Percentiles rank a stretch among this genome's conserved stretches.
Conservation (phyloP, 2,113 vertebrate genomes). For the Callospermophilus lateralis region DNA sequence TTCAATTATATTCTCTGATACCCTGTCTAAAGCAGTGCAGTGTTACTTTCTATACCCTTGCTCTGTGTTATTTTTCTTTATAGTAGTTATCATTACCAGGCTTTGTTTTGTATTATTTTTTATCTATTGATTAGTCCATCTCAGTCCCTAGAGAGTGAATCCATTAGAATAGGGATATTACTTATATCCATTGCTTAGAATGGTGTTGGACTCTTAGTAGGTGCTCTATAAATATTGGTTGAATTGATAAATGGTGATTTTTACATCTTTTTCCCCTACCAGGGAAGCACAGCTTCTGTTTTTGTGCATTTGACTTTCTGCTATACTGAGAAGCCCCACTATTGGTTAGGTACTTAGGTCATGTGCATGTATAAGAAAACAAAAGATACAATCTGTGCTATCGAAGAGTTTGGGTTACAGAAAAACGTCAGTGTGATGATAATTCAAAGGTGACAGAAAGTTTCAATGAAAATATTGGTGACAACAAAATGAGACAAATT, state of each 20-base stretch:
- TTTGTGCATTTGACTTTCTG: constrained; percentile 36
- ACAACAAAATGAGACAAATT: neutral
- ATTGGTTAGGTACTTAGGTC: constrained; percentile 34
- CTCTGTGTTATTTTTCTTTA: neutral
- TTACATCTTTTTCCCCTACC: constrained; percentile 18
- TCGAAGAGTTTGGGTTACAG: constrained; percentile 8
- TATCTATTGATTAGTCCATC: neutral
- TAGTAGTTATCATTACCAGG: neutral
- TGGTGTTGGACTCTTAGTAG: neutral
- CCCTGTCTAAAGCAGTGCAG: neutral
- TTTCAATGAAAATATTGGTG: neutral
- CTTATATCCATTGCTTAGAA: neutral
- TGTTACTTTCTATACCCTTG: neutral
- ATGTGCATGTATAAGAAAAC: constrained; percentile 33
- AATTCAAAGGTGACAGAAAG: neutral
- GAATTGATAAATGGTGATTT: neutral
- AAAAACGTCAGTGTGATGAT: neutral
- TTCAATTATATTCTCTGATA: constrained; percentile 5
- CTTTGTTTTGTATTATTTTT: neutral
- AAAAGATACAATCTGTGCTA: constrained; percentile 37
- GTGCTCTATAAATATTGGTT: constrained; percentile 21
- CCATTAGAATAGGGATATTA: neutral
- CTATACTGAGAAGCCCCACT: neutral
- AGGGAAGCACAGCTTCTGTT: neutral
- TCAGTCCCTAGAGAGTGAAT: neutral